Evolutionary conservation across 2,113 vertebrate species (phyloP).

Genomic region (Cochlearius cochlearius): DNA sequence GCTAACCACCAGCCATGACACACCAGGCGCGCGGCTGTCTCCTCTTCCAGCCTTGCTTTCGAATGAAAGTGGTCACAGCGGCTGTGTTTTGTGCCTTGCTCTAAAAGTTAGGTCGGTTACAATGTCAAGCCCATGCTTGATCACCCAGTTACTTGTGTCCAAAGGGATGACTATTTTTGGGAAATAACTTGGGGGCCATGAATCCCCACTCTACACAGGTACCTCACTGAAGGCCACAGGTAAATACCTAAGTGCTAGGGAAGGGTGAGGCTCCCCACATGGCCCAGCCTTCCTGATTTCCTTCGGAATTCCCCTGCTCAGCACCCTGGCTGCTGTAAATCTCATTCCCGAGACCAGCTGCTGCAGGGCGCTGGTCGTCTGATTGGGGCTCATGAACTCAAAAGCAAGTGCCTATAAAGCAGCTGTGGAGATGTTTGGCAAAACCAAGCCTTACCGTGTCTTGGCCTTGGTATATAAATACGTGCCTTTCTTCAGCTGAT

Average conservation of each 20-base stretch:
- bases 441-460: not conserved
- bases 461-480: not conserved
- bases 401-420: not conserved
- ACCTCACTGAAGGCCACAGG: not conserved
- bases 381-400: not conserved
- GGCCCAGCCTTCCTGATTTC: not conserved
- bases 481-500: not conserved
- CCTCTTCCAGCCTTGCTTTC: not conserved
- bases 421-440: not conserved
- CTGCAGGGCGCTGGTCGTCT: not conserved
- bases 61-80: not conserved
- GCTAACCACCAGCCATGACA: not conserved
- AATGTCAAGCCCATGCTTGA: not conserved
- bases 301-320: not conserved
- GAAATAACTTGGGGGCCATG: not conserved
- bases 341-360: not conserved
- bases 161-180: not conserved
- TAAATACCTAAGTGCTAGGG: not conserved
- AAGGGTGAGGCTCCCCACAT: not conserved
- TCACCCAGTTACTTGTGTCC: not conserved
- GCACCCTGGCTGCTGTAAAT: not conserved
- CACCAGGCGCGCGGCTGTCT: rapidly evolving
- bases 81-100: not conserved
- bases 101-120: not conserved
- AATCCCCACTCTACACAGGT: not conserved